Evolutionary conservation across 1,140 invertebrate genomes (phyloP), one percentile per base, ranked within the genome.

Genomic region (Caerostris darwini): DNA sequence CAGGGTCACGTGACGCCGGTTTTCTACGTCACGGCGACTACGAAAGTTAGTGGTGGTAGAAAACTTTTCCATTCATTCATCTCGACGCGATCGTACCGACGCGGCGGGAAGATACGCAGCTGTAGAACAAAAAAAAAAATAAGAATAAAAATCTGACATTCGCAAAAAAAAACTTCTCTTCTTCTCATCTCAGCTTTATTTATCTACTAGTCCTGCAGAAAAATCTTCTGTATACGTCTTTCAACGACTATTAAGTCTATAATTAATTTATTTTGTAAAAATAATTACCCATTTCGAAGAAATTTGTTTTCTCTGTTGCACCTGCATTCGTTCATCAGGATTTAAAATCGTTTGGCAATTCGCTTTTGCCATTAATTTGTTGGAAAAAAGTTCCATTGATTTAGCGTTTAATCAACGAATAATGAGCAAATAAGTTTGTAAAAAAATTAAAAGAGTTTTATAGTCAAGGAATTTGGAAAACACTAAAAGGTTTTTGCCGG

Each of bases 21-120:
- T 6, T 67, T 83, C 57, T 91, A 91, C 90, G 90, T 91, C 90
- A 91, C 67, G 17, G 17, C 58, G 53, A 50, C 58, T 89, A 69
- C 53, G 53, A 90, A 90, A 81, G 71, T 54, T 64, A 14, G 71
- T 34, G 71, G n/a, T 64, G 64, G 59, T 34, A 34, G 34, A 34
- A 59, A 81, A 54, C 19, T 89, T 81, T 91, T 34, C 71, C 88
- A 90, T 91, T 91, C 90, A 91, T 91, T 91, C 90, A 91, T 91
- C 17, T 59, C 57, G 56, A 12, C 71, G 59, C 64, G 64, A 77
- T 7, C 19, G 17, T 58, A 61, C 69, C 19, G 69, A n/a, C 71
- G 56, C 7, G 69, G 56, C 3, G 54, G 86, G 59, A 88, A 54
- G 34, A 64, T 34, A 34, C 17, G 56, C 82, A 83, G 82, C 82